Base-by-base conservation (phyloP, 2,113 vertebrate species). In the Nerophis lumbriciformis region DNA sequence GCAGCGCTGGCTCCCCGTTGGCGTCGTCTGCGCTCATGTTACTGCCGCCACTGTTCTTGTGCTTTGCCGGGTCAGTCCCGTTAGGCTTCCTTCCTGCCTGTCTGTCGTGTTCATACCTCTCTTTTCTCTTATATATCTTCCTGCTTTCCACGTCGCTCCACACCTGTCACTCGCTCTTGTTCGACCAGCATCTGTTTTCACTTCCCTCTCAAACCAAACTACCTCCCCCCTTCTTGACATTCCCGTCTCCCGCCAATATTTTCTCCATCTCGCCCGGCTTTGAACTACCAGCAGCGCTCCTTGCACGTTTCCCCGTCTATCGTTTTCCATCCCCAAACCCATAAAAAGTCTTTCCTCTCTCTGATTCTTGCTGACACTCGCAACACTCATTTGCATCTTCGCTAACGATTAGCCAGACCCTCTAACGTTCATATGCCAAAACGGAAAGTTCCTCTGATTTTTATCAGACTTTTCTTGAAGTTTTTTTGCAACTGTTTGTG, bases 21-120 rank as follows among this genome's bases (percentile, higher is more conserved):
- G 92, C 68, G 88, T 90, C 93, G n/a, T 88, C 92, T 92, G 92
- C 91, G 92, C 88, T 91, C 93, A 93, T 93, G 92, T 94, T 94
- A 92, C 94, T 93, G 93, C 94, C 93, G 92, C 93, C 94, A 92
- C 91, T 94, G 92, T 93, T 95, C 91, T 91, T 95, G 90, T 94
- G 92, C 91, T 95, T 88, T 93, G 91, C 90, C 92, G 94, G 93
- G 93, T 94, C 92, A 95, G 92, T 96, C 91, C 84, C 90, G 76
- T 93, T 90, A 90, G 80, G 81, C 92, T 68, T 52, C 38, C 69
- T 64, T 66, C 63, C 15, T 45, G 19, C 78, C 61, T 68, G 6
- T 53, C 63, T 73, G 47, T 67, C 66, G 69, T 75, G 10, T 48
- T 66, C 47, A 44, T 39, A 28, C 15, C 74, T 42, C 42, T n/a